phyloP scores from a whole-genome alignment of 2,113 vertebrate species.

The Propithecus coquereli region DNA sequence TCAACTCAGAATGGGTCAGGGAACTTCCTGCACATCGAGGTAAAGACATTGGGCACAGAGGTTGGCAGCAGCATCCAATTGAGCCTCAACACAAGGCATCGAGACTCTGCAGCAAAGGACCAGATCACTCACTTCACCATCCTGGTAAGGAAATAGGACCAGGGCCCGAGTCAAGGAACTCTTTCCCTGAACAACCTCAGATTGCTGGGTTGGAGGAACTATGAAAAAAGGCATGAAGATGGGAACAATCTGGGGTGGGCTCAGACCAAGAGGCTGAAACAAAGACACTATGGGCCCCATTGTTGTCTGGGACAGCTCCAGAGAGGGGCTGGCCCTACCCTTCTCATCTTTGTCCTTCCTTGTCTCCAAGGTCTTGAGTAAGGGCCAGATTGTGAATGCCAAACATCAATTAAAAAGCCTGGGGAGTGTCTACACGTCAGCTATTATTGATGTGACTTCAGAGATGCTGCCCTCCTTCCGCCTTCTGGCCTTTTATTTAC shows the following conservation, averaged over 20 bases:
- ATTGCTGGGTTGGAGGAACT: not conserved
- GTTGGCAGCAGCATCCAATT: conserved; percentile 73
- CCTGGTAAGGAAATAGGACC: conserved; percentile 76
- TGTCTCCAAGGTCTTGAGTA: conserved; percentile 62
- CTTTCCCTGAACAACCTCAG: not conserved
- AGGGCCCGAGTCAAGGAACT: not conserved
- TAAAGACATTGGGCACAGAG: conserved; percentile 42
- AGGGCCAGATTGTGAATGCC: conserved; percentile 55
- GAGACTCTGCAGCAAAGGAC: not conserved
- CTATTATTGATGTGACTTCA: conserved; percentile 42
- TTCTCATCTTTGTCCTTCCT: not conserved
- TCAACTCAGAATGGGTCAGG: conserved; percentile 42
- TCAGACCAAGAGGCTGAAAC: not conserved
- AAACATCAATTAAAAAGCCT: not conserved
- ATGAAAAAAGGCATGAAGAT: not conserved
- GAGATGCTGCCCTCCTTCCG: conserved; percentile 82
- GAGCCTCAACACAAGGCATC: conserved; percentile 61
- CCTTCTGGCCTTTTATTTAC: conserved; percentile 82
- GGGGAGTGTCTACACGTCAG: not conserved
- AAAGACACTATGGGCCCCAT: not conserved
- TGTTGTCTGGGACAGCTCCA: not conserved
- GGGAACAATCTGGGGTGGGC: not conserved
- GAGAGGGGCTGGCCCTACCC: not conserved
- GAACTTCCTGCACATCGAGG: conserved; percentile 82
- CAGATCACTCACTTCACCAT: conserved; percentile 78